These are phyloP conservation scores for Dicyrtomina minuta DNA, from an alignment of 2,888 invertebrate species.

Conservation along the genomic window DNA sequence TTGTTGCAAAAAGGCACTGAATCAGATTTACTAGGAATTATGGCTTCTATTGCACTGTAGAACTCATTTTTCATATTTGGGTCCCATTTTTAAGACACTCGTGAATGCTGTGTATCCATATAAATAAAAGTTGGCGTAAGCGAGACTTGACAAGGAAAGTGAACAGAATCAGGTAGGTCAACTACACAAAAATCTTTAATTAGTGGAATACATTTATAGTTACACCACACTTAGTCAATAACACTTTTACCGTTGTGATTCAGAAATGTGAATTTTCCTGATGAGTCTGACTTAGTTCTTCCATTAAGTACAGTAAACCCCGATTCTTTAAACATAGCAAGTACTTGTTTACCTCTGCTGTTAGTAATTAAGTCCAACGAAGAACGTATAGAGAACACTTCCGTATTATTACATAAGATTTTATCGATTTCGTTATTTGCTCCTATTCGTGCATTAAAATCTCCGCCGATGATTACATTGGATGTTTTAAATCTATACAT, in stretches of 20 bases:
- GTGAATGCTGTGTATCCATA: no score
- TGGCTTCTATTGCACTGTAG: not conserved
- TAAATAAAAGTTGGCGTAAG: not conserved
- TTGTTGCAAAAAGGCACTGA: no score
- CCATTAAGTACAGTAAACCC: not conserved
- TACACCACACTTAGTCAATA: not conserved
- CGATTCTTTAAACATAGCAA: not conserved
- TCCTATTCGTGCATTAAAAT: not conserved
- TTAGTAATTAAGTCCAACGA: no score
- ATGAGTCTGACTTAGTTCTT: not conserved
- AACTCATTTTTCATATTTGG: no score
- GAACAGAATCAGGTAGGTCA: not conserved
- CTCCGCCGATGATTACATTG: not conserved
- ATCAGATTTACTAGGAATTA: no score
- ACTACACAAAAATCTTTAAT: not conserved
- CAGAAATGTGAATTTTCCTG: not conserved
- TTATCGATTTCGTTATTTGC: not conserved
- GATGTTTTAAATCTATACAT: no score
- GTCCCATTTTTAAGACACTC: no score
- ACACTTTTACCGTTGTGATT: no score
- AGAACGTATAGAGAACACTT: not conserved
- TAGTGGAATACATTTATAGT: no score
- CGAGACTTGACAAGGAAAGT: not conserved
- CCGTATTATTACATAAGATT: not conserved
- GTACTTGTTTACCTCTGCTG: no score